Evolutionary conservation across 2,113 vertebrate species (phyloP).

Genomic region (Toxotes chatareus): DNA sequence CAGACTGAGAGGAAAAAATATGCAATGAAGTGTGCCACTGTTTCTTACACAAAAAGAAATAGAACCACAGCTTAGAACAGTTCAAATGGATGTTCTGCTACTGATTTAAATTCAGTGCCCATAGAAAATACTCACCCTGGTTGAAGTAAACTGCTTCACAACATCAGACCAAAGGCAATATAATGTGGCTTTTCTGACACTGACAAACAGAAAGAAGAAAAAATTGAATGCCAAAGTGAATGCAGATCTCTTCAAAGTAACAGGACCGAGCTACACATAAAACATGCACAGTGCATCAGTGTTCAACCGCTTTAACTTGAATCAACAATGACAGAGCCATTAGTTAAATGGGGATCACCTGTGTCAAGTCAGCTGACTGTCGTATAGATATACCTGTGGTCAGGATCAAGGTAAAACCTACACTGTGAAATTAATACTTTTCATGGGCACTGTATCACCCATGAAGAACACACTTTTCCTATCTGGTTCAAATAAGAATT

Average conservation of each 20-base stretch:
- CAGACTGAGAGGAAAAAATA: background rate
- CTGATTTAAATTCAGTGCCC: background rate
- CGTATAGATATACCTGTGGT: too few species aligned
- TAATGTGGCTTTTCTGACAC: background rate
- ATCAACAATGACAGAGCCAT: background rate
- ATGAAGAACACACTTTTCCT: background rate
- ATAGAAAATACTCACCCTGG: background rate
- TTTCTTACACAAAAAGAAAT: constrained; percentile 12
- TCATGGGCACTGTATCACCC: background rate
- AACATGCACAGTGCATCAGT: too few species aligned
- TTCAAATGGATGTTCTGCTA: background rate
- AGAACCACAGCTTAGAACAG: background rate
- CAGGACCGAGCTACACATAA: too few species aligned
- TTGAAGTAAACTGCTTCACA: background rate
- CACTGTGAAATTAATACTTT: too few species aligned
- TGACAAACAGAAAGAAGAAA: background rate
- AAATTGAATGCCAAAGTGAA: too few species aligned
- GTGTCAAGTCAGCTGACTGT: background rate
- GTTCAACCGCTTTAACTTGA: background rate
- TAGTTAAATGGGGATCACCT: background rate
- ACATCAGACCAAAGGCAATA: background rate
- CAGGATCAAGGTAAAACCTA: too few species aligned
- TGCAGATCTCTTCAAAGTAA: background rate
- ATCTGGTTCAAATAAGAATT: background rate
- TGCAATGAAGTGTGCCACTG: constrained; percentile 21